Evolutionary conservation across 2,888 invertebrate species (phyloP).

Genomic region (Macrosiphum euphorbiae): DNA sequence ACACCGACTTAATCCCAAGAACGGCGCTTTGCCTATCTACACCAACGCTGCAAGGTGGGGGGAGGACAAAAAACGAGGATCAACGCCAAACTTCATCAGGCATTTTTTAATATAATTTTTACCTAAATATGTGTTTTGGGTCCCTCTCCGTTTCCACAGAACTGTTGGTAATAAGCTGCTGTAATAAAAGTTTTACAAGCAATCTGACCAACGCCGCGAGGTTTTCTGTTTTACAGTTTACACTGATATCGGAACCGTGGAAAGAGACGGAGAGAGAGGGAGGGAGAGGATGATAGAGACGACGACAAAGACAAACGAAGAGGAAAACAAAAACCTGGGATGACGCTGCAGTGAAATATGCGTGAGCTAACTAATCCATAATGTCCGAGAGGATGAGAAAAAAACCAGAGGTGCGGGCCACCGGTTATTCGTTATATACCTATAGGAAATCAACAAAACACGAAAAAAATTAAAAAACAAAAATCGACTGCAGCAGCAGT

Average conservation of each 20-base stretch:
- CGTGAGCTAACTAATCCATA: not conserved
- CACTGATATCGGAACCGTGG: not conserved
- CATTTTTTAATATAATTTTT: not conserved
- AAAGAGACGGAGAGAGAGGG: not conserved
- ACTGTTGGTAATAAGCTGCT: not conserved
- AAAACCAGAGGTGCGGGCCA: not conserved
- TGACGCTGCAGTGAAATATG: conserved; percentile 42
- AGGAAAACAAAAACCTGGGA: not conserved
- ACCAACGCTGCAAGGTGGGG: not conserved
- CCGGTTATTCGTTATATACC: not conserved
- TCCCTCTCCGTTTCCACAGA: not conserved
- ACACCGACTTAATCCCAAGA: not conserved
- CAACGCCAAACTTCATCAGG: not conserved
- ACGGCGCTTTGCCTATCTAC: not conserved
- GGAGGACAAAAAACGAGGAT: not conserved
- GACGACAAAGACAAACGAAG: not conserved
- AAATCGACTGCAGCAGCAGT: not conserved
- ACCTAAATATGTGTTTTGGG: not conserved
- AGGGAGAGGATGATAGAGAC: not conserved
- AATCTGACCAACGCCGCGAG: not conserved
- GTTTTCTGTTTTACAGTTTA: not conserved
- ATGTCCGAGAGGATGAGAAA: not conserved
- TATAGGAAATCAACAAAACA: not conserved
- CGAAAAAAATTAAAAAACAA: not conserved
- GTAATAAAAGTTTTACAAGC: not conserved